Evolutionary conservation across 1,140 invertebrate species (phyloP).

Genomic region (Hylaeus volcanicus): DNA sequence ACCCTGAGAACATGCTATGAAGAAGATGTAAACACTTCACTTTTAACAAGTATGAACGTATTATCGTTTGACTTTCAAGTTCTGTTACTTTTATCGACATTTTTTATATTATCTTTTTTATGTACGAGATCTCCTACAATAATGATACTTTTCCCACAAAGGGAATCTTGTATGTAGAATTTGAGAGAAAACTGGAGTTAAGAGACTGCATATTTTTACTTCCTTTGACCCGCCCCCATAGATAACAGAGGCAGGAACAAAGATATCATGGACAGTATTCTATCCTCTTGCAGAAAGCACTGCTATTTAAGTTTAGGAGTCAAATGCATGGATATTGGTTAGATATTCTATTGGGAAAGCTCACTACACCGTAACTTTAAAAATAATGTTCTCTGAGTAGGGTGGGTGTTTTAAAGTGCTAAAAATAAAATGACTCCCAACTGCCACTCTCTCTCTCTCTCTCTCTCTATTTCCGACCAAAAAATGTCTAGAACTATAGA

Average conservation of each 20-base stretch:
- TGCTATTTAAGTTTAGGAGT: not conserved
- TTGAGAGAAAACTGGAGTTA: conserved; percentile 4
- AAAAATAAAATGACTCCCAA: conserved; percentile 37
- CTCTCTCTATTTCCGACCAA: not conserved
- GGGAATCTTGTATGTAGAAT: not conserved
- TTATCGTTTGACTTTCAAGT: not conserved
- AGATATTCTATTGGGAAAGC: not conserved
- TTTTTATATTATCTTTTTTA: not conserved
- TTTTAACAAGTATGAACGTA: not conserved
- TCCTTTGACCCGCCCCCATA: conserved; percentile 45
- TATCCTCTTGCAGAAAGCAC: conserved; percentile 34
- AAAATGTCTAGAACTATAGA: not conserved
- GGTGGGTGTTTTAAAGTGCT: conserved; percentile 30
- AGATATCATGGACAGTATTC: conserved; percentile 41
- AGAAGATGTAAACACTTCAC: not conserved
- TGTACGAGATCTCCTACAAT: not conserved
- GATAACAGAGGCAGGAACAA: conserved; percentile 47
- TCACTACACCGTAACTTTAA: conserved; percentile 43
- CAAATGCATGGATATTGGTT: not conserved
- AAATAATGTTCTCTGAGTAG: conserved; percentile 49
- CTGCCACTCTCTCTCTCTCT: not conserved
- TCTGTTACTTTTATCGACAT: conserved; percentile 2
- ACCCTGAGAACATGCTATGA: conserved; percentile 24
- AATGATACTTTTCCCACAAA: not conserved
- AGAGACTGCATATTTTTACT: conserved; percentile 22